Conservation (phyloP, 2,888 invertebrate species). For the Lydus trimaculatus region DNA sequence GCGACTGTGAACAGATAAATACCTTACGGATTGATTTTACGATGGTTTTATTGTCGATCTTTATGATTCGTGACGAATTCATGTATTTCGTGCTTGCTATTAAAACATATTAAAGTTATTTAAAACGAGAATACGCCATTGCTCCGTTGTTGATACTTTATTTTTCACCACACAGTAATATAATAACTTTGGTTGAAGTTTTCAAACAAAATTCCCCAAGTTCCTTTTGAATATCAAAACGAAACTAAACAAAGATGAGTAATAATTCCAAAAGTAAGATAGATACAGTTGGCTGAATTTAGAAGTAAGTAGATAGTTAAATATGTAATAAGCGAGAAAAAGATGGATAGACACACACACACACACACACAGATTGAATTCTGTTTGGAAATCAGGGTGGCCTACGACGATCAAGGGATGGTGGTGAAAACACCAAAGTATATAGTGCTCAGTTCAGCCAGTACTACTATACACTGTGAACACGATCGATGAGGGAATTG, state of each 20-base stretch:
- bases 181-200: not conserved
- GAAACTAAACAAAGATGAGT: not conserved
- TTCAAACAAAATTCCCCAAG: conserved; percentile 3
- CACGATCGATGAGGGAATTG: conserved; percentile 5
- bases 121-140: conserved; percentile 2
- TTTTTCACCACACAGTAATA: not conserved
- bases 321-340: not conserved
- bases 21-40: conserved; percentile 11
- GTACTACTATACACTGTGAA: not conserved
- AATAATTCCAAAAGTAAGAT: not conserved
- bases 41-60: conserved; percentile 9
- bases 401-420: not conserved
- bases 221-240: conserved; percentile 3
- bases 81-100: conserved; percentile 11
- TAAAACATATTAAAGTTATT: not conserved
- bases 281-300: not conserved
- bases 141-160: not conserved
- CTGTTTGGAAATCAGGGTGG: conserved; percentile 1
- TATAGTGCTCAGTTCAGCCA: no score
- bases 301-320: not conserved
- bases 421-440: not conserved
- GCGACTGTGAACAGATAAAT: not conserved
- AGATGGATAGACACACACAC: not conserved
- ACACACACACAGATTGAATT: not conserved
- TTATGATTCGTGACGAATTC: conserved; percentile 13